Conservation (phyloP, 2,888 invertebrate genomes). For the Meiosimyza platycephala region DNA sequence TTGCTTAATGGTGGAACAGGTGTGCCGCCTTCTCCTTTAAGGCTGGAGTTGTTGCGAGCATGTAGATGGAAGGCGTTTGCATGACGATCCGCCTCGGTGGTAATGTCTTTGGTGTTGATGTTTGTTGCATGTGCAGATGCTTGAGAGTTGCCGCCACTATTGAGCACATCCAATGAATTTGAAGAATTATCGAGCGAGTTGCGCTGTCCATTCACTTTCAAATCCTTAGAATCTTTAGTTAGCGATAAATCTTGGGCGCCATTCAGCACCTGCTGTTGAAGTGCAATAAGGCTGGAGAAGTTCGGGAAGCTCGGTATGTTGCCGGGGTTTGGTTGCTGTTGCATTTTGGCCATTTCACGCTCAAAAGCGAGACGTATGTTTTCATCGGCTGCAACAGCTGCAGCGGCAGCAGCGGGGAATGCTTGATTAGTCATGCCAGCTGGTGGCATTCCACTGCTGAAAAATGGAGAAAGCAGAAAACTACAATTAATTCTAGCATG, state of each 20-base stretch:
- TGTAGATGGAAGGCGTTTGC: constrained; percentile 76
- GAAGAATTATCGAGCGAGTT: constrained; percentile 56
- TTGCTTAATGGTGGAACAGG: constrained; percentile 55
- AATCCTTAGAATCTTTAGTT: constrained; percentile 74
- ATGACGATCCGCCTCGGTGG: constrained; percentile 55
- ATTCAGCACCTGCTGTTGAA: constrained; percentile 80
- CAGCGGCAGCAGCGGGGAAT: constrained; percentile 54
- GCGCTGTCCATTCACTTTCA: constrained; percentile 67
- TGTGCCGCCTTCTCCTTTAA: constrained; percentile 44
- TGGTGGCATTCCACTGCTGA: constrained; percentile 72
- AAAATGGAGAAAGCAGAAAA: constrained; percentile 87
- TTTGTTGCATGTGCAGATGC: constrained; percentile 34
- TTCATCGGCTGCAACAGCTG: constrained; percentile 73
- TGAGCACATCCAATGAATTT: constrained; percentile 54
- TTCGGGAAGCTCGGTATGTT: constrained; percentile 71
- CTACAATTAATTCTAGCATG: constrained; percentile 67
- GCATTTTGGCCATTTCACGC: constrained; percentile 91
- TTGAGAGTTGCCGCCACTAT: constrained; percentile 40
- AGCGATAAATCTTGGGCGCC: constrained; percentile 82
- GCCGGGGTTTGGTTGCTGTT: constrained; percentile 68
- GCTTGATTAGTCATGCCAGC: constrained; percentile 54
- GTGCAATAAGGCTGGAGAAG: constrained; percentile 77
- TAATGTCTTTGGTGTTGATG: constrained; percentile 70
- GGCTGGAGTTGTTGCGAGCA: constrained; percentile 84
- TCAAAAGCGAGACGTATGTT: constrained; percentile 91